phyloP scores from a whole-genome alignment of 2,797 vertebrate genomes.

The Xenentodon cancila region DNA sequence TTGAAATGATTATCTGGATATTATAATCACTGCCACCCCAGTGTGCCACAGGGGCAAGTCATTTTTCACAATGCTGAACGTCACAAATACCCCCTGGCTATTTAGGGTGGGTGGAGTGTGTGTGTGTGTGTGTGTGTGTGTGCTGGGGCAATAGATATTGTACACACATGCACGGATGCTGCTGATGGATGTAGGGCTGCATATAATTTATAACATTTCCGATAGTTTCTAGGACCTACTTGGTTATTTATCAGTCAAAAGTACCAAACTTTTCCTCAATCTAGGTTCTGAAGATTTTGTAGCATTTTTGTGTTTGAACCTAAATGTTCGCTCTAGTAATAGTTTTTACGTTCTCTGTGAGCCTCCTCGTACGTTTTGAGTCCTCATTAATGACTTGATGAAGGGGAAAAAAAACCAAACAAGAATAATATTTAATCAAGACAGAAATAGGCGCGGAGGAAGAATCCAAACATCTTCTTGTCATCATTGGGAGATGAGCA shows the following conservation, averaged over 20 bases:
- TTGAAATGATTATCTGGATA: slow-evolving; percentile 94
- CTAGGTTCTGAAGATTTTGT: too few relatives aligned
- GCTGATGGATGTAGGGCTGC: neutral
- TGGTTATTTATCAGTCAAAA: neutral
- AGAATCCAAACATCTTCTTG: slow-evolving; percentile 49
- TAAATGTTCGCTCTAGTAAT: too few relatives aligned
- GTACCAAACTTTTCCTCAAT: neutral
- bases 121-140: slow-evolving; percentile 8
- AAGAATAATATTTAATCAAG: slow-evolving; percentile 6
- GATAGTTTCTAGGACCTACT: neutral
- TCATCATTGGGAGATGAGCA: slow-evolving; percentile 58
- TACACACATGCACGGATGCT: too few relatives aligned
- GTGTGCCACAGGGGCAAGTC: slow-evolving; percentile 69
- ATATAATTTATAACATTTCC: neutral
- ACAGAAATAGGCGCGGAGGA: slow-evolving; percentile 34
- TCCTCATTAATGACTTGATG: too few relatives aligned
- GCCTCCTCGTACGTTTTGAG: too few relatives aligned
- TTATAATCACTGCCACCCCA: slow-evolving; percentile 85
- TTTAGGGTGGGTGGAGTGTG: slow-evolving; percentile 52
- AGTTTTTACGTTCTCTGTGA: too few relatives aligned
- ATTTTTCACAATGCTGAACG: slow-evolving; percentile 79
- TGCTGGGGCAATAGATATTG: neutral
- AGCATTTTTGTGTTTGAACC: too few relatives aligned
- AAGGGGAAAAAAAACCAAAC: neutral
- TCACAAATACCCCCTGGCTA: slow-evolving; percentile 84